Base-by-base conservation (phyloP, 2,888 invertebrate genomes). In the Strigamia transsilvanica region DNA sequence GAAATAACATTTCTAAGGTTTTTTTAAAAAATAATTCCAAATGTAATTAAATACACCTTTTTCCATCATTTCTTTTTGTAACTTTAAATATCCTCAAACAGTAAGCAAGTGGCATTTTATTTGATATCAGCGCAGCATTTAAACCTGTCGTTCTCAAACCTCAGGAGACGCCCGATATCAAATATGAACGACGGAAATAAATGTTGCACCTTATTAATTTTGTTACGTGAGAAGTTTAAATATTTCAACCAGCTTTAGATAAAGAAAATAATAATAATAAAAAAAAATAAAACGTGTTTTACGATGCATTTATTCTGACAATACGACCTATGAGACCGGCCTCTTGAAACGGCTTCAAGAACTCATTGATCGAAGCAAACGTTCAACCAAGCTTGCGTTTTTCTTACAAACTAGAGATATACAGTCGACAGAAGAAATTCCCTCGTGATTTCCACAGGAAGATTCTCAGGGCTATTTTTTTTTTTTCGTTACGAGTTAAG, bases 321-420 rank as follows among this genome's bases (percentile, higher is more conserved):
- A 56, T 56, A 56, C 56, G 56, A 56, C 56, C 56, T 56, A 56
- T 56, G 73, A 73, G 73, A 73, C 73, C 73, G 32, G 73, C 73
- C 73, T 32, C 32, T 73, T 73, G 73, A 73, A 73, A 73, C 73
- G 32, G 32, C 73, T 73, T 73, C 73, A 73, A 73, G 73, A 73
- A 32, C 73, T 73, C 73, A 73, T 73, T 73, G 73, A 73, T 73
- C 23, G 73, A 27, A 73, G 32, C 32, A 73, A 73, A 73, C 73
- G 73, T 73, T 73, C 32, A 73, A 73, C 73, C 32, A 32, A 73
- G 73, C 73, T 73, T 18, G 56, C 56, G 56, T 73, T 73, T 73
- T 73, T 73, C 32, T 73, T 73, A 32, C 73, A 73, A 73, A 73
- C 73, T 73, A 73, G 73, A 73, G 73, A 73, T 73, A 73, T 73